Conservation (phyloP, 53 echinoderm and acorn worm genomes). For the Patiria pectinifera region DNA sequence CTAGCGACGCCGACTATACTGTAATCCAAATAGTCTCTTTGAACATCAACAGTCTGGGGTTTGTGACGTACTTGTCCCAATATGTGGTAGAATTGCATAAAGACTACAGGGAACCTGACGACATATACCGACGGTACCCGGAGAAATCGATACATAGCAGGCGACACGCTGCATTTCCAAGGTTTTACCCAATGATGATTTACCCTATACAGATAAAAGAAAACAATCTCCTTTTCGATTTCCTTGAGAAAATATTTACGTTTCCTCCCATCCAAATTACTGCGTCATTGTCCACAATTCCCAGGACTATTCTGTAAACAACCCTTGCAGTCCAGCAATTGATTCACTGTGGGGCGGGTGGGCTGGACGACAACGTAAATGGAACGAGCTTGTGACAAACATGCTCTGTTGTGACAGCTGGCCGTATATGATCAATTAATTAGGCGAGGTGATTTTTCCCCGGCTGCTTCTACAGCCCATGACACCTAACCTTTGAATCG, state of each 20-base stretch:
- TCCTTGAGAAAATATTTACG: background rate
- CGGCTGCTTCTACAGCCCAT: background rate
- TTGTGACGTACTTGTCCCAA: too few relatives aligned
- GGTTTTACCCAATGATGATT: too few relatives aligned
- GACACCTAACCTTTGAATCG: background rate
- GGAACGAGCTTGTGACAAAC: background rate
- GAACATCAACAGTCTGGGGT: too few relatives aligned
- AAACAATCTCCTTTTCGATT: background rate
- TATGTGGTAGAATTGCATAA: too few relatives aligned
- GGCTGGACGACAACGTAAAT: background rate
- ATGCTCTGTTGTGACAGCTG: background rate
- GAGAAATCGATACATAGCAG: background rate
- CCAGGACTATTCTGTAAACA: background rate
- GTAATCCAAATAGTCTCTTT: too few relatives aligned
- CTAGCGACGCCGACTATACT: too few relatives aligned
- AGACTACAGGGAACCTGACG: too few relatives aligned
- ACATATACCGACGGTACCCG: background rate
- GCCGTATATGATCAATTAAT: background rate
- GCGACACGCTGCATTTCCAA: background rate
- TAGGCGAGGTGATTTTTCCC: background rate
- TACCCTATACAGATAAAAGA: background rate
- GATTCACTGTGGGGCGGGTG: background rate
- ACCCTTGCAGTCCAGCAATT: background rate
- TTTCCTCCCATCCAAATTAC: background rate
- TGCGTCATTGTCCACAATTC: background rate